phyloP scores from a whole-genome alignment of 2,113 vertebrate genomes.

The Phainopepla nitens region DNA sequence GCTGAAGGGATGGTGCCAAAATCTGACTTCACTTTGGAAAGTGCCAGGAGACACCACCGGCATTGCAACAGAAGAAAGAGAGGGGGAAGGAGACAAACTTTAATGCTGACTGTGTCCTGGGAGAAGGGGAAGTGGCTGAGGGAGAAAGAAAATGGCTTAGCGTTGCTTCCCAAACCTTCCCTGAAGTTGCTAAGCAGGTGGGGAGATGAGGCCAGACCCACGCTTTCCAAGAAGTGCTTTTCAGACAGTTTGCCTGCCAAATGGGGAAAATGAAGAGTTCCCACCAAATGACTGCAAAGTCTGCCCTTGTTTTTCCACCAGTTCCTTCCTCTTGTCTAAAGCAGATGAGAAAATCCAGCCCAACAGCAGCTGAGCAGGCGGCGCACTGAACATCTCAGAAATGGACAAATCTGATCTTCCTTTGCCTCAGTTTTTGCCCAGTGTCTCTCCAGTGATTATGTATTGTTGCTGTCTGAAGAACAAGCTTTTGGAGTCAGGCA shows the following conservation, averaged over 20 bases:
- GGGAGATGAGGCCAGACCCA: background rate
- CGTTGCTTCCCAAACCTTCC: background rate
- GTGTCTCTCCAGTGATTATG: background rate
- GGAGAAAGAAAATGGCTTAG: background rate
- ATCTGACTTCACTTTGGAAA: constrained; percentile 1
- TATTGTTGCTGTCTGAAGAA: background rate
- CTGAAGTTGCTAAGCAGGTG: constrained; percentile 29
- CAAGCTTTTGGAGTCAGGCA: background rate
- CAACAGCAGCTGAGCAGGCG: background rate
- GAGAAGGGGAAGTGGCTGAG: background rate
- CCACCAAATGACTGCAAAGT: background rate
- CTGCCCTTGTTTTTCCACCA: background rate
- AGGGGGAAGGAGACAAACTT: background rate
- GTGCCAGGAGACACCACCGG: constrained; percentile 27
- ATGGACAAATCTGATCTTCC: background rate
- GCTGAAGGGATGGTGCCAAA: constrained; percentile 24
- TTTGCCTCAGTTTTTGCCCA: background rate
- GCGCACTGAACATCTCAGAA: background rate
- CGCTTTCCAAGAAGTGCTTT: background rate
- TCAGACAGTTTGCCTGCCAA: background rate
- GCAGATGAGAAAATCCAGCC: background rate
- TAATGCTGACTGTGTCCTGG: background rate
- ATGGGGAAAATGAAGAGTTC: background rate
- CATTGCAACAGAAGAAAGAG: constrained; percentile 25
- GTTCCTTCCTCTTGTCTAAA: background rate